Conservation (phyloP, 2,888 invertebrate genomes). For the Horisme vitalbata region DNA sequence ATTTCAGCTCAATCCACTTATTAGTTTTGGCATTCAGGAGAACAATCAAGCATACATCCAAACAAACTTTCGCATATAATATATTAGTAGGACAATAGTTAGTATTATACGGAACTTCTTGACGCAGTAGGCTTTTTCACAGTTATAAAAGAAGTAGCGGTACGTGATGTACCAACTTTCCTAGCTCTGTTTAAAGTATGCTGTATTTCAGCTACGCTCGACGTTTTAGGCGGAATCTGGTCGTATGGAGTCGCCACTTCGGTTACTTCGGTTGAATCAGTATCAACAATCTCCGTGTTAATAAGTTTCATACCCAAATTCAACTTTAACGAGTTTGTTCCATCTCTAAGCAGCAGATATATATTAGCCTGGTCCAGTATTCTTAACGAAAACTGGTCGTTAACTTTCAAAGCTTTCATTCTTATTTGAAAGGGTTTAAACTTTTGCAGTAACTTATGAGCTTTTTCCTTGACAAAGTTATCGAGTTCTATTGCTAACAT, state of each 20-base stretch:
- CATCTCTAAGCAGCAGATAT: constrained; percentile 47
- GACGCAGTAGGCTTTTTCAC: not conserved
- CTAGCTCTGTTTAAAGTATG: constrained; percentile 28
- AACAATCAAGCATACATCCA: too few species aligned
- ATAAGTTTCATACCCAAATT: constrained; percentile 62
- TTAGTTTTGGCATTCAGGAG: too few species aligned
- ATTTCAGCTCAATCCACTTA: too few species aligned
- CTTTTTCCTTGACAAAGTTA: constrained; percentile 46
- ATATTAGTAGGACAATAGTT: too few species aligned
- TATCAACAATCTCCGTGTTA: constrained; percentile 65
- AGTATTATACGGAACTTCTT: constrained; percentile 1
- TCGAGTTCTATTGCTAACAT: constrained; percentile 52
- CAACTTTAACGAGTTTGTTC: constrained; percentile 41
- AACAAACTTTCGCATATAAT: too few species aligned
- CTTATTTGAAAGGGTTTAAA: constrained; percentile 54
- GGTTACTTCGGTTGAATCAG: constrained; percentile 37
- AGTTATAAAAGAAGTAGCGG: not conserved
- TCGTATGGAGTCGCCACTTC: constrained; percentile 49
- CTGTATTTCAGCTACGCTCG: constrained; percentile 40
- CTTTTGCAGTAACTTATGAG: constrained; percentile 38
- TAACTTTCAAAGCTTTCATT: constrained; percentile 54
- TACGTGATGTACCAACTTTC: constrained; percentile 9
- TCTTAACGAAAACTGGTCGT: constrained; percentile 54
- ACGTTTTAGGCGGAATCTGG: constrained; percentile 31
- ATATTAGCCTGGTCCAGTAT: constrained; percentile 55